Base-by-base conservation (phyloP, 2,113 vertebrate genomes). In the Theropithecus gelada region DNA sequence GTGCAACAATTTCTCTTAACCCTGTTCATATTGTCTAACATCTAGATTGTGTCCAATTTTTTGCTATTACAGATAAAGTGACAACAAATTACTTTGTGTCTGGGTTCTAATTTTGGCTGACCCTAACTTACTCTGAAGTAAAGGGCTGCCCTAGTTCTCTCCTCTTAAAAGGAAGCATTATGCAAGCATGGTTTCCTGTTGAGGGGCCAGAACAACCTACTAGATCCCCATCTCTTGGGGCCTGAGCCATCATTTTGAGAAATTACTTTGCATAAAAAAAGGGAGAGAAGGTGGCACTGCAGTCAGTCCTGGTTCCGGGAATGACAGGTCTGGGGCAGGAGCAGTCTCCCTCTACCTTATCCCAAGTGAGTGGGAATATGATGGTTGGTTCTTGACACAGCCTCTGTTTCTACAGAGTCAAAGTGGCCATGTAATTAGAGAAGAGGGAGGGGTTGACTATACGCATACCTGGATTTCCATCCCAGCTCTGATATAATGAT, bases 31-130 rank as follows among this genome's bases (percentile, higher is more conserved):
- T 83, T 96, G 83, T 75, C 59, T 89, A 66, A 83, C 40, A 80
- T 86, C 66, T 95, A 80, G 13, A 86, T 93, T 91, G 32, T 82
- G 32, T 91, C 38, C 73, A 87, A 66, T 75, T 89, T 20, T 80
- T 91, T 92, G 61, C 18, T 81, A 35, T 97, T 88, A 95, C 16
- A 52, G 48, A 90, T 93, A 96, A 96, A 72, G 72, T 91, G 38
- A 48, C 79, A 89, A 79, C 52, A 59, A 68, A 95, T 94, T 66
- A 79, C 48, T 92, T 85, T 76, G 35, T 86, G 73, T 70, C 57
- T 96, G 52, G 64, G 45, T 79, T 98, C 75, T 72, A 92, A 87
- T 91, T 95, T 96, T 73, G 48, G 50, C 88, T 93, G 83, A 89
- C n/a, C 20, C 38, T 95, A 79, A 70, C 40, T 92, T 87, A 22